These are phyloP conservation scores for Lycophotia porphyrea DNA, from an alignment of 2,888 invertebrate species.

Conservation along the genomic window DNA sequence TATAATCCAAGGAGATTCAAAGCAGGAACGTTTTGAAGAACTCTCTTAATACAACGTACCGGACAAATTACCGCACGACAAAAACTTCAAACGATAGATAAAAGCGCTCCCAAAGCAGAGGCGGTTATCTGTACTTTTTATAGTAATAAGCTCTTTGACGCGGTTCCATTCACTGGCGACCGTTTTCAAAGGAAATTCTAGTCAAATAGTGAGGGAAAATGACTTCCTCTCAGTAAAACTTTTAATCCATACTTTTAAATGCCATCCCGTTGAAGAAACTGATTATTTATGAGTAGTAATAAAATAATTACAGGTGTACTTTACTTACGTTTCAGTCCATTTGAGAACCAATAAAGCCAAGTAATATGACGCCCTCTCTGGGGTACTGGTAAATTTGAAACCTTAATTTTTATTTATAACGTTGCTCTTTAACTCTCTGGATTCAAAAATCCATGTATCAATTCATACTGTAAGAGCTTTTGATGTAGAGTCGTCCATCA, in stretches of 20 bases:
- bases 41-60: conserved; percentile 2
- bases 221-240: conserved; percentile 17
- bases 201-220: conserved; percentile 54
- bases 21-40: neutral
- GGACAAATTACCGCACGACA: conserved; percentile 31
- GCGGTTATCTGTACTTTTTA: conserved; percentile 56
- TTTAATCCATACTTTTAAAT: conserved; percentile 37
- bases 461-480: conserved; percentile 30
- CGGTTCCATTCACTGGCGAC: conserved; percentile 49
- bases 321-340: conserved; percentile 19
- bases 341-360: conserved; percentile 18
- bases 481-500: conserved; percentile 20
- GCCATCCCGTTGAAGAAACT: conserved; percentile 22
- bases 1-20: conserved; percentile 1
- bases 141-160: conserved; percentile 64
- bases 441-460: conserved; percentile 18
- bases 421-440: neutral
- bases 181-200: conserved; percentile 56
- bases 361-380: conserved; percentile 31
- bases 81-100: conserved; percentile 51
- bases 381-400: conserved; percentile 6
- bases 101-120: conserved; percentile 41
- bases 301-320: conserved; percentile 27
- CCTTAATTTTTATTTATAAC: neutral
- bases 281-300: conserved; percentile 36